These are phyloP conservation scores for Cantharis lateralis DNA, from an alignment of 2,888 invertebrate genomes.

Conservation along the genomic window DNA sequence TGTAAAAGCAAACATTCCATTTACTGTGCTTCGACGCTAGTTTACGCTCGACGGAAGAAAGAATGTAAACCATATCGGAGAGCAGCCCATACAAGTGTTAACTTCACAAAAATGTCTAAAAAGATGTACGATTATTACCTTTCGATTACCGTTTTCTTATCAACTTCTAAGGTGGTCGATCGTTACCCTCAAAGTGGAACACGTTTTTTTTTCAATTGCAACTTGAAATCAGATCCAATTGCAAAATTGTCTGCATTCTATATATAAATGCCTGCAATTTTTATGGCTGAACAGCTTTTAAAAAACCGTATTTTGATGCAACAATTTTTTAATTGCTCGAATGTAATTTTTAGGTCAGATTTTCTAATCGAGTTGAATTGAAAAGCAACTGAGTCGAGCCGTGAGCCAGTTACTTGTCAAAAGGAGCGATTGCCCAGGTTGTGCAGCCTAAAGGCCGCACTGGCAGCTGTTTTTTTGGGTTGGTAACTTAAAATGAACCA, in stretches of 20 bases:
- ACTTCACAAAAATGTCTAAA: constrained; percentile 13
- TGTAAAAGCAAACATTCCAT: constrained; percentile 33
- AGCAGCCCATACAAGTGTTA: constrained; percentile 19
- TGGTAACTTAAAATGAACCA: no score
- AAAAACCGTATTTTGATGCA: neutral
- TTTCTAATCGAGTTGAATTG: no score
- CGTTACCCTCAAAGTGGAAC: constrained; percentile 25
- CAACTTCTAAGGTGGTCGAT: constrained; percentile 19
- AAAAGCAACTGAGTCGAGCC: no score
- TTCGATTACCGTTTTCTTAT: constrained; percentile 20
- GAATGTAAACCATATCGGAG: constrained; percentile 26
- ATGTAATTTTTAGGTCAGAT: neutral
- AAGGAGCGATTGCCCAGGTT: no score
- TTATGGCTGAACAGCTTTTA: neutral
- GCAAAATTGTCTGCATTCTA: constrained; percentile 8
- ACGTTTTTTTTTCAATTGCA: constrained; percentile 19
- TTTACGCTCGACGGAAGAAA: constrained; percentile 17
- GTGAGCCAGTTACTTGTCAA: no score
- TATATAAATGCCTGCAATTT: neutral
- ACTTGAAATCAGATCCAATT: constrained; percentile 12
- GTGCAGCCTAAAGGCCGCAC: no score
- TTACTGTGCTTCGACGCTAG: constrained; percentile 25
- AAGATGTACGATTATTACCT: constrained; percentile 23
- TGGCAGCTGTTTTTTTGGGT: no score
- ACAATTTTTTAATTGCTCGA: neutral